Percentiles rank a stretch among this genome's conserved stretches.
These are phyloP conservation scores for Hormaphis cornu DNA, from an alignment of 1,140 invertebrate genomes.

Conservation along the genomic window DNA sequence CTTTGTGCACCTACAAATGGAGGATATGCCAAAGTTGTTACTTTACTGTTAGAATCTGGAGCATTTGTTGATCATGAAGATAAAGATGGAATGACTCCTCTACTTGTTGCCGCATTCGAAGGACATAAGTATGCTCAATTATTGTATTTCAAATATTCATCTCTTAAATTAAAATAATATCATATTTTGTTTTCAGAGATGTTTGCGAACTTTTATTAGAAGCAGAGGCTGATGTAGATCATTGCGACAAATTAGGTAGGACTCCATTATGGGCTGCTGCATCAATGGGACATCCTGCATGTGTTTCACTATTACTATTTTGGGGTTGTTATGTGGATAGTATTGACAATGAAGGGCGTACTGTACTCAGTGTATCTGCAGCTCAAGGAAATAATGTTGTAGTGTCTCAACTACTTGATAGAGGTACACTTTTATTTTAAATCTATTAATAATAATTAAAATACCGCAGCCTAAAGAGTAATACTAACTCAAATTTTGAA, in stretches of 20 bases:
- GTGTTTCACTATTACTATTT: slow-evolving; percentile 70
- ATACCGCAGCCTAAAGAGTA: too few species aligned
- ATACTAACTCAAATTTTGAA: too few species aligned
- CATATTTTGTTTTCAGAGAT: slow-evolving; percentile 44
- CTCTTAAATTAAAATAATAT: background rate
- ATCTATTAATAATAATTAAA: background rate
- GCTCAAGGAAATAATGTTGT: slow-evolving; percentile 75
- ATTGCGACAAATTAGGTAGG: slow-evolving; percentile 65
- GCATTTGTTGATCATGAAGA: slow-evolving; percentile 81
- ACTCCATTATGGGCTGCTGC: slow-evolving; percentile 75
- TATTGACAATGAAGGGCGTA: slow-evolving; percentile 83
- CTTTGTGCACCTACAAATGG: slow-evolving; percentile 81
- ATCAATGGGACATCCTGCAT: slow-evolving; percentile 72
- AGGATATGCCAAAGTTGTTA: slow-evolving; percentile 59
- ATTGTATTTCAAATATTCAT: background rate
- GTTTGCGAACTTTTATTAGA: slow-evolving; percentile 77
- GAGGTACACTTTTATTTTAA: slow-evolving; percentile 45
- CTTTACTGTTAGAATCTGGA: slow-evolving; percentile 70
- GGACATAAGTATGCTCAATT: slow-evolving; percentile 59
- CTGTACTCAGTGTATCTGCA: slow-evolving; percentile 74
- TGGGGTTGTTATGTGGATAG: slow-evolving; percentile 84
- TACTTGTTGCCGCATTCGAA: slow-evolving; percentile 89
- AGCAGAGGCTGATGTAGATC: slow-evolving; percentile 77
- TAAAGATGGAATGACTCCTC: slow-evolving; percentile 83
- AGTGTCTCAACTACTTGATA: slow-evolving; percentile 76